Percentiles rank a stretch among this genome's conserved stretches.
These are phyloP conservation scores for Crioceris asparagi DNA, from an alignment of 2,888 invertebrate species.

Conservation along the genomic window DNA sequence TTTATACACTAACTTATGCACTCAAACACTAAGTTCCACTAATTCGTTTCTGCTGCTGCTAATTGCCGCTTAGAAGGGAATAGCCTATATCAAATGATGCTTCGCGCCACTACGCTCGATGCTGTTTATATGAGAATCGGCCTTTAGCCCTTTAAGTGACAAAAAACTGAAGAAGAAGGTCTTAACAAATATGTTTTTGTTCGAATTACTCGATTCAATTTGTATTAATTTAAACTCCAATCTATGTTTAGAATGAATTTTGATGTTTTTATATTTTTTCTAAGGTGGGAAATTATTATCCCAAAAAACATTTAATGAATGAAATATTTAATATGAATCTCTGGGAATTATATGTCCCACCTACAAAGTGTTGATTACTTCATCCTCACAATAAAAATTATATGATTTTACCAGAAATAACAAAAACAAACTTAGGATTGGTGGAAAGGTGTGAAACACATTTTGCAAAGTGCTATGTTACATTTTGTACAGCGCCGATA, in stretches of 20 bases:
- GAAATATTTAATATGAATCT: neutral
- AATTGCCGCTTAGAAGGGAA: too few species aligned
- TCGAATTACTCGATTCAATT: slow-evolving; percentile 2
- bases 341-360: slow-evolving; percentile 1
- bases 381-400: too few species aligned
- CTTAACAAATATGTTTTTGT: slow-evolving; percentile 4
- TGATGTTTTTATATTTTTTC: slow-evolving; percentile 5
- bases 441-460: slow-evolving; percentile 5
- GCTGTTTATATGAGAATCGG: neutral
- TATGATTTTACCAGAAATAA: too few species aligned
- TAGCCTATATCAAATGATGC: too few species aligned
- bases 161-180: slow-evolving; percentile 3
- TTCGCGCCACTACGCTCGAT: too few species aligned
- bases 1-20: too few species aligned
- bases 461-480: slow-evolving; percentile 6
- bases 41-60: too few species aligned
- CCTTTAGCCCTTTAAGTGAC: slow-evolving; percentile 5
- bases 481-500: slow-evolving; percentile 1
- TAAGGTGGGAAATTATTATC: slow-evolving; percentile 8
- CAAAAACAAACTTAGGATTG: slow-evolving; percentile 5
- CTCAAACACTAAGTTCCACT: too few species aligned
- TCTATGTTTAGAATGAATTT: neutral
- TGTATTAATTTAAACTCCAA: slow-evolving; percentile 3
- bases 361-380: neutral
- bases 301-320: slow-evolving; percentile 3